Evolutionary conservation across 2,113 vertebrate species (phyloP).

Genomic region (Dipodomys merriami): DNA sequence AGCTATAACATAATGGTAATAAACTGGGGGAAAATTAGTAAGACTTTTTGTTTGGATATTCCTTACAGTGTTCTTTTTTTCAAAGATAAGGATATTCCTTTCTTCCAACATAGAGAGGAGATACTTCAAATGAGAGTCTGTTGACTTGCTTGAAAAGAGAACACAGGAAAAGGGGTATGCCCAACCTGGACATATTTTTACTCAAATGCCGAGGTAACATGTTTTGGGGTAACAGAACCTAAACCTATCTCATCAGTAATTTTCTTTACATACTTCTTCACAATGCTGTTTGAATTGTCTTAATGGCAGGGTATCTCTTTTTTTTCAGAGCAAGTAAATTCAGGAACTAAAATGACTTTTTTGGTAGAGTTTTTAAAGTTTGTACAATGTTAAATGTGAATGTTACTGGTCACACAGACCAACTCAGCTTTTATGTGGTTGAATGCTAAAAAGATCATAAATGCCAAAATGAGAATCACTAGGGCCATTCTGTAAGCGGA

Average conservation of each 20-base stretch:
- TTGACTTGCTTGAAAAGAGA: neutral
- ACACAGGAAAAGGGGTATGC: neutral
- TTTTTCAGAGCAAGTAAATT: neutral
- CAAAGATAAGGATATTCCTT: no score
- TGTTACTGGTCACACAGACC: neutral
- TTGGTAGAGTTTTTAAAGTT: neutral
- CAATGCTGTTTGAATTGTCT: neutral
- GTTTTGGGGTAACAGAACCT: neutral
- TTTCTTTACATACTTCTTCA: neutral
- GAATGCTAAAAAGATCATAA: neutral
- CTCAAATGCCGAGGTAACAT: neutral
- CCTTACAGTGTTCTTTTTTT: no score
- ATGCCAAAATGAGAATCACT: neutral
- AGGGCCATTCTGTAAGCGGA: neutral
- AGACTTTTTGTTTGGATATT: no score
- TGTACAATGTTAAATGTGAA: neutral
- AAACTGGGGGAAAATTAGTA: no score
- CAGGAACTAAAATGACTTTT: neutral
- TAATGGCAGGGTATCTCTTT: neutral
- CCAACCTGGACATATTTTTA: neutral
- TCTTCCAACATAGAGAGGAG: no score
- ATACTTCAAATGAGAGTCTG: neutral
- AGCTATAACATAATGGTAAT: no score
- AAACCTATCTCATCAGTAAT: neutral
- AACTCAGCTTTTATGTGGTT: neutral